Conservation (phyloP, 2,888 invertebrate genomes). For the Mayetiola destructor region DNA sequence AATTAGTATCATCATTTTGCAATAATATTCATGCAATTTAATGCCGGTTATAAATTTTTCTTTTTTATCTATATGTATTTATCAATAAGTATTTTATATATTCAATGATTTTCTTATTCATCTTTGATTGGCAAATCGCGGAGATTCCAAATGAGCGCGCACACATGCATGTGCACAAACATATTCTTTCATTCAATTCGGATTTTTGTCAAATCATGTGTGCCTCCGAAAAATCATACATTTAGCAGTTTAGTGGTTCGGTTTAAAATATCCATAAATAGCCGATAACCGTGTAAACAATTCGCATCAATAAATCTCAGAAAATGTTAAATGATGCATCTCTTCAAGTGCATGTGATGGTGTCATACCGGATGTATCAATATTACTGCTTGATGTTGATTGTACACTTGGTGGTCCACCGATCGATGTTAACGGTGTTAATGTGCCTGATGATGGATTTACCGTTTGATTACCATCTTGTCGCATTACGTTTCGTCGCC, state of each 20-base stretch:
- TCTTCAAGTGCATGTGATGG: constrained; percentile 21
- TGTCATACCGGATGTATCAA: constrained; percentile 19
- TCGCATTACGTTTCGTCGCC: constrained; percentile 74
- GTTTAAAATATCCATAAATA: neutral
- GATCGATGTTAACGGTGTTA: neutral
- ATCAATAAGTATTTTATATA: too few relatives aligned
- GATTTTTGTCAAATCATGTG: too few relatives aligned
- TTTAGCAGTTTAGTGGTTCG: too few relatives aligned
- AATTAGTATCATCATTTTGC: too few relatives aligned
- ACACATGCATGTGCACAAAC: neutral
- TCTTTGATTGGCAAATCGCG: neutral
- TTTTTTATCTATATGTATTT: too few relatives aligned
- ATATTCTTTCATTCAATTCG: neutral
- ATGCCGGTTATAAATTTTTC: too few relatives aligned
- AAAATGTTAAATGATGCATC: constrained; percentile 22
- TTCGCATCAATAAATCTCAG: constrained; percentile 20
- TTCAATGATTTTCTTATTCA: too few relatives aligned
- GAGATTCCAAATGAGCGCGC: too few relatives aligned
- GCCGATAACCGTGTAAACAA: too few relatives aligned
- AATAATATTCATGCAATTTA: too few relatives aligned
- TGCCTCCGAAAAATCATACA: too few relatives aligned
- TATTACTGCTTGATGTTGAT: constrained; percentile 18
- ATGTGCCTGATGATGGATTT: neutral
- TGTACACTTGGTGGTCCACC: constrained; percentile 20
- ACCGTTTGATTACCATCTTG: constrained; percentile 39